Evolutionary conservation across 2,888 invertebrate species (phyloP), one percentile per base, ranked within the genome.

Genomic region (Plemyria rubiginata): DNA sequence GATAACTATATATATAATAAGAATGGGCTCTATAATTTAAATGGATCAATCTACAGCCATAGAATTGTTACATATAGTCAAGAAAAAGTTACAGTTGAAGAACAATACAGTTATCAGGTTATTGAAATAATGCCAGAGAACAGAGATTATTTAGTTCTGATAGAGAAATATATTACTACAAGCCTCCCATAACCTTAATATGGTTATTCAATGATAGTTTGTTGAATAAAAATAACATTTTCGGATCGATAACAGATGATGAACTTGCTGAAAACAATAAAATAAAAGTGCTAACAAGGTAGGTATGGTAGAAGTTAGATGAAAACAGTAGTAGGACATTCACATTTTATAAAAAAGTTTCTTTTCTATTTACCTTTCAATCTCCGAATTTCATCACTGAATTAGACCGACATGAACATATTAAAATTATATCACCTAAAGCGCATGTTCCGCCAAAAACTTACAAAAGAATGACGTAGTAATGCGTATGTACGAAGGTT

Each of bases 351-450:
- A 57, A 53, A 46, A 54, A 57, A 43, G 53, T 46, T 46, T 46
- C 36, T 40, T 43, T 16, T 2, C 40, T 60, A 65, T 60, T 65
- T 65, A 65, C 65, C 65, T 65, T 65, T 40, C 15, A 41, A 57
- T 16, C 32, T 50, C 32, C 41, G 12, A 49, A 32, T 50, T 50
- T 41, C 32, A 48, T 40, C 48, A 53, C 53, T 50, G 50, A 53
- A 2, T 40, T 52, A 41, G 13, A 41, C 12, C 22, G 22, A 22
- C 22, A 1, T 13, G 32, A 6, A n/a, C 8, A 15, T 45, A 45
- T 38, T 38, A 0, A 11, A 38, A 11, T 16, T n/a, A n/a, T 40
- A 52, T n/a, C 5, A 38, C 12, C 15, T n/a, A 55, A 11, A 43
- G 15, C 15, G 12, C 41, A 40, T 13, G 13, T 16, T 48, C 22